phyloP scores from a whole-genome alignment of 2,113 vertebrate species.

The Lates calcarifer region DNA sequence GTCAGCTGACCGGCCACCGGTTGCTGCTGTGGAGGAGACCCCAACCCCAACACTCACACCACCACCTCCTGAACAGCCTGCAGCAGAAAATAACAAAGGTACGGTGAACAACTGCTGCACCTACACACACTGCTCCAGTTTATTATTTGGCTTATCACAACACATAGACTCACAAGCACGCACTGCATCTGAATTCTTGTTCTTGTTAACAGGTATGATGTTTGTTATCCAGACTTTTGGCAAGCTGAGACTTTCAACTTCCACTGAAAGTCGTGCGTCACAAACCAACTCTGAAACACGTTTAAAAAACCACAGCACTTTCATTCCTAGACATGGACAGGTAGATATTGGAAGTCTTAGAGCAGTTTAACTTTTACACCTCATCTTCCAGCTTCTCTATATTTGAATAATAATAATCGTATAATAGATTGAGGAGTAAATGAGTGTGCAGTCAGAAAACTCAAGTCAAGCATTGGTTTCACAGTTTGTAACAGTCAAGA shows the following conservation, averaged over 20 bases:
- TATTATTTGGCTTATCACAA: too few species aligned
- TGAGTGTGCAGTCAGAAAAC: constrained; percentile 6
- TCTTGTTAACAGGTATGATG: neutral
- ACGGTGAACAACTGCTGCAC: constrained; percentile 6
- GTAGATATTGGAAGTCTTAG: neutral
- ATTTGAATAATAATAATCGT: neutral
- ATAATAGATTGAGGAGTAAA: neutral
- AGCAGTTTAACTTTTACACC: neutral
- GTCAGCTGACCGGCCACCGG: neutral
- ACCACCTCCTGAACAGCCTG: constrained; percentile 25
- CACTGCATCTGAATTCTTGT: neutral
- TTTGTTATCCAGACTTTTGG: neutral
- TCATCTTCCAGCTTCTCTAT: constrained; percentile 2
- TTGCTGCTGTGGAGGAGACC: constrained; percentile 30
- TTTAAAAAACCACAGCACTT: neutral
- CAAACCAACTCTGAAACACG: neutral
- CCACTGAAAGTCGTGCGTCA: neutral
- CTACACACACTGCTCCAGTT: neutral
- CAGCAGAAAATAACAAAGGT: constrained; percentile 51
- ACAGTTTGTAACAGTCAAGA: neutral
- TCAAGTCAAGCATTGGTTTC: neutral
- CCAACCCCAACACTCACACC: neutral
- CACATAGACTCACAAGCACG: neutral
- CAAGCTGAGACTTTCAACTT: neutral
- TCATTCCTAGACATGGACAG: neutral